phyloP scores from a whole-genome alignment of 1,140 invertebrate species.

The Eumeta japonica region DNA sequence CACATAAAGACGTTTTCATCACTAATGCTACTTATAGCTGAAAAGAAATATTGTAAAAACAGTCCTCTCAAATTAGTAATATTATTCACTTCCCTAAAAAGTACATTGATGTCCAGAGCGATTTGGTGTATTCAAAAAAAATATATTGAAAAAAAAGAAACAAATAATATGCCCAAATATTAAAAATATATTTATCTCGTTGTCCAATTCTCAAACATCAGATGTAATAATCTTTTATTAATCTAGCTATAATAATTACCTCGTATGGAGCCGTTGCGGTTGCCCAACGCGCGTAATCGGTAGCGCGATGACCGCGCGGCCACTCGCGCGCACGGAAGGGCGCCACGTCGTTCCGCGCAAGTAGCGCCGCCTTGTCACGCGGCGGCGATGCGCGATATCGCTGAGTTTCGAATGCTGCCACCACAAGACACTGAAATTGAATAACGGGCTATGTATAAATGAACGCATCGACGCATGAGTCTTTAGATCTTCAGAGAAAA shows the following conservation, averaged over 20 bases:
- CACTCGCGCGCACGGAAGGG: conserved; percentile 83
- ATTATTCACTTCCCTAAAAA: no score
- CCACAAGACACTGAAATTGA: conserved; percentile 70
- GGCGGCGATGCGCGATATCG: conserved; percentile 82
- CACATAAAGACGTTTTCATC: no score
- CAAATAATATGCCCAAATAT: no score
- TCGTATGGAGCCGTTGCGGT: conserved; percentile 79
- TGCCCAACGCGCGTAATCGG: conserved; percentile 83
- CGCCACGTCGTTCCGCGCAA: conserved; percentile 70
- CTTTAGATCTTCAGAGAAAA: not conserved
- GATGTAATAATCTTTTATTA: not conserved
- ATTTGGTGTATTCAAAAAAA: no score
- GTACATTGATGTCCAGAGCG: no score
- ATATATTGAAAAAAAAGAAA: conserved; percentile 4
- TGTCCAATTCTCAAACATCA: no score
- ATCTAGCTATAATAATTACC: conserved; percentile 50
- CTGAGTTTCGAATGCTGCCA: conserved; percentile 91
- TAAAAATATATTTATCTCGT: no score
- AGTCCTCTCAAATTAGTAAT: no score
- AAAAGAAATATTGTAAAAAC: no score
- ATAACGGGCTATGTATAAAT: not conserved
- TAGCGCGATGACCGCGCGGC: conserved; percentile 83
- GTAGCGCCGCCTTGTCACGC: conserved; percentile 74
- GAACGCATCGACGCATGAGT: not conserved
- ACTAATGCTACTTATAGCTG: no score